Evolutionary conservation across 2,888 invertebrate genomes (phyloP).

Genomic region (Aproaerema taeniolella): DNA sequence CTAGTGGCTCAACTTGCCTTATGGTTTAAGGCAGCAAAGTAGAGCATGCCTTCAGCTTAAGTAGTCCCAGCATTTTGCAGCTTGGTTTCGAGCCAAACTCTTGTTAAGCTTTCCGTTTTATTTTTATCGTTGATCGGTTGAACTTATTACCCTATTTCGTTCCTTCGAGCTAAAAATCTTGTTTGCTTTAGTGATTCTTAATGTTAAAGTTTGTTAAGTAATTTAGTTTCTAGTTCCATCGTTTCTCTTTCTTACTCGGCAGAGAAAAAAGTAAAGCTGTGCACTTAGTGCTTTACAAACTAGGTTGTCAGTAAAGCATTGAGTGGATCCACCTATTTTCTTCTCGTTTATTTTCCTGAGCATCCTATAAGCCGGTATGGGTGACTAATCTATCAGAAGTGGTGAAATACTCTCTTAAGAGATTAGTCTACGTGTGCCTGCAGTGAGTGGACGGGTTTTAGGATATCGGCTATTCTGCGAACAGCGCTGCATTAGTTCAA

Average conservation of each 20-base stretch:
- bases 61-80: conserved; percentile 40
- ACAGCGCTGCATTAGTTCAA: conserved; percentile 37
- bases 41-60: conserved; percentile 32
- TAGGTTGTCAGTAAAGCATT: too few species aligned
- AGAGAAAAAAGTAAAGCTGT: too few species aligned
- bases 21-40: conserved; percentile 42
- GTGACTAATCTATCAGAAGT: conserved; percentile 4
- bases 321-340: too few species aligned
- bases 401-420: conserved; percentile 16
- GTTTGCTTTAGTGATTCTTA: too few species aligned
- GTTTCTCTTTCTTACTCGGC: too few species aligned
- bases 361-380: neutral
- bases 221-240: too few species aligned
- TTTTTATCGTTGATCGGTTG: conserved; percentile 13
- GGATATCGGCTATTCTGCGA: conserved; percentile 30
- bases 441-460: conserved; percentile 28
- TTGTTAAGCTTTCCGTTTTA: conserved; percentile 32
- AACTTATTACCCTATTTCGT: too few species aligned
- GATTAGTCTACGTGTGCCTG: conserved; percentile 14
- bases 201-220: too few species aligned
- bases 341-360: too few species aligned
- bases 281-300: too few species aligned
- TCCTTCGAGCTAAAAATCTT: too few species aligned
- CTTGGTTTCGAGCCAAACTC: conserved; percentile 47
- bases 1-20: conserved; percentile 43